Evolutionary conservation across 2,113 vertebrate genomes (phyloP), one percentile per base, ranked within the genome.

Genomic region (Penelope pileata): DNA sequence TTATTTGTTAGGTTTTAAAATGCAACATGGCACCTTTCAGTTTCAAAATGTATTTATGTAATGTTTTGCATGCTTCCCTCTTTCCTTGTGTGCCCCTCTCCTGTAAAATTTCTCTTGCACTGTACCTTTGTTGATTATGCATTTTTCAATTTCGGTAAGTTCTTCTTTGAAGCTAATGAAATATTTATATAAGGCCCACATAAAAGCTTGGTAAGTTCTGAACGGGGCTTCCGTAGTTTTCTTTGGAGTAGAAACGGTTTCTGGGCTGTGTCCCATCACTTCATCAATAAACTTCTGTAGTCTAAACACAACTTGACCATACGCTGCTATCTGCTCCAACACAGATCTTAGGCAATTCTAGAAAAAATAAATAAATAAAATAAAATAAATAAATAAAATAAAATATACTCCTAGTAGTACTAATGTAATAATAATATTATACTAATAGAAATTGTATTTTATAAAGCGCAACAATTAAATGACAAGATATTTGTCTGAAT

Each of bases 231-330:
- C 99, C 0, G 98, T 97, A 60, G 97, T 95, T 92, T 99, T 99
- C 96, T 98, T 99, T 63, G 98, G 97, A 69, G 97, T 69, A 7
- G 98, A 97, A 86, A 93, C 62, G 4, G 72, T 97, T 91, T 99
- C 98, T 0, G 98, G 97, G 86, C 96, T 98, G 97, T 99, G 98
- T 6, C 99, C 99, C 76, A 98, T 99, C 91, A 99, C 98, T 92
- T 99, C 99, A 88, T 99, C 99, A n/a, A 99, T 99, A 90, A 99
- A 99, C 84, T 98, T 98, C 96, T 99, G 99, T 24, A 99, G 98
- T 75, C 98, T 97, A 88, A 98, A 99, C 38, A 99, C 99, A 11
- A 99, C 99, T 96, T 99, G 99, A 21, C 99, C 99, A 64, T 99
- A 99, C 2, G 98, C 98, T 0, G 99, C 99, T 27, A 99, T 98